Percentiles rank a stretch among this genome's conserved stretches.
Evolutionary conservation across 2,113 vertebrate species (phyloP).

Genomic region (Burhinus bistriatus): DNA sequence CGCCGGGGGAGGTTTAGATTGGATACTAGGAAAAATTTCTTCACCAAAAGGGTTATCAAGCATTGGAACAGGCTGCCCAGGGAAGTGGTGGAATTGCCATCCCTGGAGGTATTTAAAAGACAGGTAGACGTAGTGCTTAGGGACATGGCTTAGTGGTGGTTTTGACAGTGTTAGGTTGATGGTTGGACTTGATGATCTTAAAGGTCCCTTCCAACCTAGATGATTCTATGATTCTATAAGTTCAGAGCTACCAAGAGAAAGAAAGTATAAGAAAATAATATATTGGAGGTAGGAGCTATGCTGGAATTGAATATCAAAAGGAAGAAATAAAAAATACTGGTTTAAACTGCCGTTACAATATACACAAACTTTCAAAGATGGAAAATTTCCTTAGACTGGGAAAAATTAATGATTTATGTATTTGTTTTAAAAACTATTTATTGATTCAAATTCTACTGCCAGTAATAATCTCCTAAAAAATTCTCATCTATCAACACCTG

Average conservation of each 20-base stretch:
- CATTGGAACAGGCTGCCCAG: no score
- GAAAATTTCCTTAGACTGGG: neutral
- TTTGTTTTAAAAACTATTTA: neutral
- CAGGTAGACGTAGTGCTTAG: no score
- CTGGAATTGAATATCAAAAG: neutral
- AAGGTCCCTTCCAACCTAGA: no score
- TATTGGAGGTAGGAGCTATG: neutral
- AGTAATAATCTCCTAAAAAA: neutral
- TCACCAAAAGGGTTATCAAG: no score
- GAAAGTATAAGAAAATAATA: neutral
- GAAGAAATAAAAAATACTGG: neutral
- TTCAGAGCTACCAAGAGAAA: neutral
- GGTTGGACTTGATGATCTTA: no score
- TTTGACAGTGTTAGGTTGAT: no score
- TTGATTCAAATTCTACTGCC: neutral
- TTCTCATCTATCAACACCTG: neutral
- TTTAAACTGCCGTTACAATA: neutral
- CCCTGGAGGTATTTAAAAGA: no score
- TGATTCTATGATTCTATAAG: neutral
- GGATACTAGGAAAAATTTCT: no score
- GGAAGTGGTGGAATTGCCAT: no score
- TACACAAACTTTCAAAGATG: neutral
- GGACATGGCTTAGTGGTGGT: no score
- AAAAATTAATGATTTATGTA: neutral
- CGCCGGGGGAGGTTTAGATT: no score